Base-by-base conservation (phyloP, 2,888 invertebrate genomes). In the Cantharis lateralis region DNA sequence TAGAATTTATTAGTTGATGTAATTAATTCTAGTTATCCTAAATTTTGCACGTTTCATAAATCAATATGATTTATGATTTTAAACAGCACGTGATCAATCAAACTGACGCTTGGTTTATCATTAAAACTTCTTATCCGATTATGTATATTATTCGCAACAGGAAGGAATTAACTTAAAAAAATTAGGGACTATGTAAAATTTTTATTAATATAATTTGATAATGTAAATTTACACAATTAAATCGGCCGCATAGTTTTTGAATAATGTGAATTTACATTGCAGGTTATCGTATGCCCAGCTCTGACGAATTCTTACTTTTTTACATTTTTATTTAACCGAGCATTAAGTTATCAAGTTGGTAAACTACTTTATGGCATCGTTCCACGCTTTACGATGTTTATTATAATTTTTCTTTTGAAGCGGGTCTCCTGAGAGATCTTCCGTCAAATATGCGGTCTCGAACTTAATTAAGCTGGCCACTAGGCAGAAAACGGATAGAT, bases 21-120 rank as follows among this genome's bases (percentile, higher is more conserved):
- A 64, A 73, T 73, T 73, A 73, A 73, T 69, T 69, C 68, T 48
- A 73, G 62, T 48, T 73, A 73, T 69, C 32, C 62, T 15, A 16
- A 73, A 73, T 68, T 69, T 61, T 20, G 68, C 69, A 48, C 72
- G 69, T 69, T 73, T 69, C 68, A 69, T 73, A 73, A 73, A 73
- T 73, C 73, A 73, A 18, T 13, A n/a, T 73, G 73, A 73, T 73
- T 73, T 69, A 73, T 73, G 68, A 26, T 20, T 69, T 26, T 15
- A 73, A 68, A 18, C 28, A 62, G 68, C 16, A 72, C n/a, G 69
- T 24, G 68, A 73, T 73, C 69, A 68, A 73, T 73, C 69, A 72
- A 64, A 26, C 48, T 20, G 72, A 26, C 66, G 48, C 15, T 66
- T 72, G 66, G 72, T 66, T 66, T 72, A 48, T 66, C 72, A 72